Percentiles rank a stretch among this genome's conserved stretches.
Evolutionary conservation across 2,888 invertebrate genomes (phyloP).

Genomic region (Rhamphomyia laevipes): DNA sequence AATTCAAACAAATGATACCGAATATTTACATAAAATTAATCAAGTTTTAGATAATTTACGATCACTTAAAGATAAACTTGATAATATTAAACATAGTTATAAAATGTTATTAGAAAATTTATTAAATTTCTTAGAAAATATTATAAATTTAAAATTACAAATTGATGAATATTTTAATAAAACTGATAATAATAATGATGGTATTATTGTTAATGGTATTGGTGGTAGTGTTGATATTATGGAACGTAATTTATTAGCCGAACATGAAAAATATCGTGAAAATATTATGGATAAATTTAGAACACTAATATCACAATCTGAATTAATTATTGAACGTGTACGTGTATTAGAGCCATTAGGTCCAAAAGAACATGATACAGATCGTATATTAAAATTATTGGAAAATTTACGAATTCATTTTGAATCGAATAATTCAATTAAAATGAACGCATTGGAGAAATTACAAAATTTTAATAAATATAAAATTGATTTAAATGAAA

Average conservation of each 20-base stretch:
- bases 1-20: constrained; percentile 47
- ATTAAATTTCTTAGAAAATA: constrained; percentile 56
- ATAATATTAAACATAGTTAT: constrained; percentile 57
- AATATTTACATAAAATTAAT: constrained; percentile 42
- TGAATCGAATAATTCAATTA: constrained; percentile 49
- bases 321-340: constrained; percentile 54
- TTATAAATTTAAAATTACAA: constrained; percentile 48
- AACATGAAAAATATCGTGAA: constrained; percentile 53
- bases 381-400: constrained; percentile 51
- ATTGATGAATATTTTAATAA: constrained; percentile 46
- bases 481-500: constrained; percentile 54
- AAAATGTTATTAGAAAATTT: constrained; percentile 57
- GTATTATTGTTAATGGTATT: not conserved
- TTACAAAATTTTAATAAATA: constrained; percentile 59
- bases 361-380: constrained; percentile 55
- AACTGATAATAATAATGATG: too few relatives aligned
- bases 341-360: constrained; percentile 56
- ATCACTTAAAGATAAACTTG: constrained; percentile 52
- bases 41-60: constrained; percentile 52
- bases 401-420: constrained; percentile 49
- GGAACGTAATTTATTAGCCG: constrained; percentile 31
- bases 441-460: constrained; percentile 50
- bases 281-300: constrained; percentile 53
- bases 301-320: constrained; percentile 53
- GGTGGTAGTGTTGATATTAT: constrained; percentile 40